Conservation (phyloP, 2,113 vertebrate species). For the Sterrhoptilus dennistouni region DNA sequence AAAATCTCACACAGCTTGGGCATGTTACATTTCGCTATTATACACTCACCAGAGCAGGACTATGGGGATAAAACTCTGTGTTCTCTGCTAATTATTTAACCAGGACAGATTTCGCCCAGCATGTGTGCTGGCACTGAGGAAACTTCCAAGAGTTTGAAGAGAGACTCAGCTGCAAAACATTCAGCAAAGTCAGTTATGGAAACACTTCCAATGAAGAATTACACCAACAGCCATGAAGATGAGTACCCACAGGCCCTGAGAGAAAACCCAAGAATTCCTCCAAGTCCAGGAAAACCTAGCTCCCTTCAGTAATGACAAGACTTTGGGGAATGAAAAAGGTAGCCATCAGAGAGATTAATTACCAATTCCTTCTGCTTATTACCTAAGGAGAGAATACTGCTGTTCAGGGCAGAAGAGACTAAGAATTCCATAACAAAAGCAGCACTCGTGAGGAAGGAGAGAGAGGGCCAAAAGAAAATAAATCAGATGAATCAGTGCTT, state of each 20-base stretch:
- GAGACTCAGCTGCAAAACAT: background rate
- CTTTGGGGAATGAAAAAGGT: background rate
- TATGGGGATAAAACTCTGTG: background rate
- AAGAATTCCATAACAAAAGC: background rate
- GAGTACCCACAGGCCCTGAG: background rate
- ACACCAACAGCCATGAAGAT: background rate
- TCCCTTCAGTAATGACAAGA: background rate
- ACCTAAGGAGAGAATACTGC: fast-evolving
- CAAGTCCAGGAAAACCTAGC: background rate
- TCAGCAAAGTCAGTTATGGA: background rate
- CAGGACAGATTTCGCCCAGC: background rate
- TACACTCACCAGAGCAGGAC: background rate
- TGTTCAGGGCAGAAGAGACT: background rate
- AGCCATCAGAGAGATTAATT: background rate
- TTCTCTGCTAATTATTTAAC: background rate
- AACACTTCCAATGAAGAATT: background rate
- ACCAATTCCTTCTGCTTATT: background rate
- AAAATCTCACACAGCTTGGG: background rate
- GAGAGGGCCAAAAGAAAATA: background rate
- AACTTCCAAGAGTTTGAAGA: background rate
- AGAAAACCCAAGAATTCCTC: background rate
- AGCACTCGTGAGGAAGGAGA: background rate
- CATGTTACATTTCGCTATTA: background rate
- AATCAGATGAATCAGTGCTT: background rate
- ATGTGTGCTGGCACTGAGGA: fast-evolving